These are phyloP conservation scores for Rousettus madagascariensis DNA, from an alignment of 2,797 vertebrate species.

Conservation along the genomic window DNA sequence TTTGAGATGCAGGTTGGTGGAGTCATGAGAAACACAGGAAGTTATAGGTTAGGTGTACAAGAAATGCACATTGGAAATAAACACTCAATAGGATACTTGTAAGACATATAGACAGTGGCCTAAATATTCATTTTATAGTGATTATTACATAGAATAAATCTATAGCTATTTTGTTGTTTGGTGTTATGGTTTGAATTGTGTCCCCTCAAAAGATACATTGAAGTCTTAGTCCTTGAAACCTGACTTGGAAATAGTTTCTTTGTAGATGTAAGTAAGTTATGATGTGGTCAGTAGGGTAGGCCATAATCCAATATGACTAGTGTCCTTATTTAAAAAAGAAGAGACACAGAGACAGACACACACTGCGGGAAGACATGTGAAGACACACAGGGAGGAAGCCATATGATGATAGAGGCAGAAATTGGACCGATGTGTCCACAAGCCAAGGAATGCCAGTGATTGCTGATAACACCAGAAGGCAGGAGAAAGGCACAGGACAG, in stretches of 20 bases:
- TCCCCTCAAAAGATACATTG: neutral
- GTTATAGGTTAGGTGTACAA: neutral
- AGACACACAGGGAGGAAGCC: neutral
- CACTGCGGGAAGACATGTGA: neutral
- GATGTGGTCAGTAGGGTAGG: neutral
- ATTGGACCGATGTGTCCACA: neutral
- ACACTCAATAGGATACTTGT: neutral
- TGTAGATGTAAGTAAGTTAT: neutral
- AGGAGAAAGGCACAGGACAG: neutral
- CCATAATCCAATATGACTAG: neutral
- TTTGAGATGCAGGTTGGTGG: neutral
- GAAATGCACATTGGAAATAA: neutral
- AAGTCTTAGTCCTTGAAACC: neutral
- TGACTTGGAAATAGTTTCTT: neutral
- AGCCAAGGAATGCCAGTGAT: neutral
- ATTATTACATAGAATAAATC: neutral
- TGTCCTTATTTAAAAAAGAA: neutral
- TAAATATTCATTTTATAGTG: neutral
- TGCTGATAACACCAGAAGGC: neutral
- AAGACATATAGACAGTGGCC: neutral
- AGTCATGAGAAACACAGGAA: neutral
- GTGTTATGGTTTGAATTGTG: neutral
- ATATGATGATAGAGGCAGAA: neutral
- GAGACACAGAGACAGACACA: neutral
- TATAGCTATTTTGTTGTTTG: neutral